Evolutionary conservation across 1,140 invertebrate genomes (phyloP).

Genomic region (Nasonia vitripennis): DNA sequence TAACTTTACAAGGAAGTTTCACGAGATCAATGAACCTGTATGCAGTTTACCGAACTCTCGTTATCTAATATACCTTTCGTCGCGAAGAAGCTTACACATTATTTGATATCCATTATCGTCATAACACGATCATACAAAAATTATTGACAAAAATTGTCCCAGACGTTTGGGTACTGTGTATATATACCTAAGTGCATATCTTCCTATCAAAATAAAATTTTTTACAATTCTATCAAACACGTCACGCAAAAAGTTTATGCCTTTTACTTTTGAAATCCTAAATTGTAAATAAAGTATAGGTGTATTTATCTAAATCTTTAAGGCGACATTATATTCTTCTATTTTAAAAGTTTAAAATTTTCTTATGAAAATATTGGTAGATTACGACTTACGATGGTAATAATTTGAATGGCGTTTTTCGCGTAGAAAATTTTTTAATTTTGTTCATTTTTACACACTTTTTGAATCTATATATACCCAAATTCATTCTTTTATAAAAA

Average conservation of each 20-base stretch:
- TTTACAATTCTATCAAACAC: slow-evolving; percentile 41
- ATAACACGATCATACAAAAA: slow-evolving; percentile 45
- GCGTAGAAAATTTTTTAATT: slow-evolving; percentile 9
- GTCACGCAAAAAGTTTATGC: neutral
- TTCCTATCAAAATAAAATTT: slow-evolving; percentile 49
- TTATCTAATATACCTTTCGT: slow-evolving; percentile 17
- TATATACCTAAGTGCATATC: slow-evolving; percentile 42
- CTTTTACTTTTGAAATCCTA: slow-evolving; percentile 6
- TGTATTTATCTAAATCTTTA: neutral
- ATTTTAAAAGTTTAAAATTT: slow-evolving; percentile 11
- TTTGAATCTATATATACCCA: neutral
- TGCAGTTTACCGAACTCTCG: neutral
- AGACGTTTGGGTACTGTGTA: slow-evolving; percentile 13
- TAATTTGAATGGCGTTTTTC: slow-evolving; percentile 19
- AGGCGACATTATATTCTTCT: neutral
- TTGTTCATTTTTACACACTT: neutral
- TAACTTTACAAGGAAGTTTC: slow-evolving; percentile 47
- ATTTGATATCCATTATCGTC: slow-evolving; percentile 39
- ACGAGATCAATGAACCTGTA: slow-evolving; percentile 13
- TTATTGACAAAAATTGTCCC: slow-evolving; percentile 46
- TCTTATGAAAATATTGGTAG: neutral
- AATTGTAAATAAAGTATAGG: slow-evolving; percentile 1
- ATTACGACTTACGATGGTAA: slow-evolving; percentile 17
- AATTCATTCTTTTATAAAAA: slow-evolving; percentile 46
- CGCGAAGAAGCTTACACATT: slow-evolving; percentile 39